A percentile compares a stretch with the other conserved stretches of the same genome.
Conservation (phyloP, 2,797 vertebrate genomes). For the Menidia menidia region DNA sequence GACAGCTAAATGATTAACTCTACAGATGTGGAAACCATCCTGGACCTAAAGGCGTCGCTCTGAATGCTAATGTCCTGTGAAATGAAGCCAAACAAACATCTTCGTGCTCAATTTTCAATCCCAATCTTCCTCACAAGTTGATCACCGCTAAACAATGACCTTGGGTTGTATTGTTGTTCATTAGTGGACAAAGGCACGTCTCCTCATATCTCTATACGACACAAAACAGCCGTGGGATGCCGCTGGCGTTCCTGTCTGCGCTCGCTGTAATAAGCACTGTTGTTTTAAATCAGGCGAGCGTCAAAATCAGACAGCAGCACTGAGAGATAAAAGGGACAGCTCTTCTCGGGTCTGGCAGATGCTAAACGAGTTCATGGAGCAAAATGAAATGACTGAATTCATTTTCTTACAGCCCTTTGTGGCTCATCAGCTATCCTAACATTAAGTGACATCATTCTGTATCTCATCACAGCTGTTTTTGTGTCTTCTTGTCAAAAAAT, state of each 20-base stretch:
- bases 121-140: not conserved
- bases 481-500: not conserved
- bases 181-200: conserved; percentile 59
- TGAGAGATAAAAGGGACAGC: conserved; percentile 42
- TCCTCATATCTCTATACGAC: conserved; percentile 65
- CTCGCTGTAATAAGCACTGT: conserved; percentile 47
- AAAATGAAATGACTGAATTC: not conserved
- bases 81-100: conserved; percentile 25
- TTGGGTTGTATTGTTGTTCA: conserved; percentile 79
- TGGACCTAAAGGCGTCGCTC: conserved; percentile 14
- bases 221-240: conserved; percentile 52
- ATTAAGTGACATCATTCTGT: not conserved
- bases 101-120: conserved; percentile 12
- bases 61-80: conserved; percentile 55
- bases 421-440: not conserved
- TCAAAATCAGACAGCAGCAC: conserved; percentile 46
- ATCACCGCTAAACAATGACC: conserved; percentile 64
- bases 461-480: not conserved
- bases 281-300: conserved; percentile 57
- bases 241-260: conserved; percentile 47
- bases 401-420: not conserved
- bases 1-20: conserved; percentile 34
- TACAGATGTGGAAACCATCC: conserved; percentile 14
- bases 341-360: conserved; percentile 19
- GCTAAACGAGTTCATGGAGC: not conserved